Evolutionary conservation across 23 tunicate species (phyloP), one percentile per base, ranked within the genome.

Genomic region (Phallusia fumigata): DNA sequence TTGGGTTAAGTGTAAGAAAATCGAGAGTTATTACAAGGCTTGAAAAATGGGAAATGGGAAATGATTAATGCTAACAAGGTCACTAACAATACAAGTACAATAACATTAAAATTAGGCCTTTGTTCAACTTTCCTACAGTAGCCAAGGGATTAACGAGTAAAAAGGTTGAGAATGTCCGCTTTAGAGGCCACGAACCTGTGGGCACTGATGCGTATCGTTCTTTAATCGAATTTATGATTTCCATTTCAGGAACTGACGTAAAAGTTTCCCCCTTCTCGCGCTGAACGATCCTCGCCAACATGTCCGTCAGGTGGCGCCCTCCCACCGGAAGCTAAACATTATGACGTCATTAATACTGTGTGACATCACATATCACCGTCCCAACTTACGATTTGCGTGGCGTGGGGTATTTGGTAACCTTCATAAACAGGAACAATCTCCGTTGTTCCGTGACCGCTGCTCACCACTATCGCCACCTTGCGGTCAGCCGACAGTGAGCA

Each of bases 351-450:
- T 3, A 58, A 22, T 24, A 1, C 3, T 21, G 26, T 58, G 47
- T 40, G 10, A 10, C 47, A 3, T 10, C 10, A 40, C 47, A 5
- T 40, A 40, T 40, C 10, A 6, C 26, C 28, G 13, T 6, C 3
- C 28, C 28, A 21, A 58, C 69, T 58, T 58, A 58, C 69, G 28
- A 58, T 24, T 58, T 58, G 69, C 13, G 69, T 58, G 26, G 28
- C 69, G 69, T 13, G 11, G 28, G 26, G 1, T 21, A 58, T 22
- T 58, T 78, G 65, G 75, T 88, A 85, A 34, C 89, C 97, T 0
- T 81, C 53, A 53, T 88, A 93, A 19, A 93, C 81, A 0, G 93
- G 93, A 35, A 85, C 93, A 0, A 93, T 79, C 77, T 93, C 90
- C 15, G 93, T 93, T 32, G 33, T 65, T 22, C 83, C 81, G 77